Evolutionary conservation across 2,113 vertebrate species (phyloP).

Genomic region (Suncus etruscus): DNA sequence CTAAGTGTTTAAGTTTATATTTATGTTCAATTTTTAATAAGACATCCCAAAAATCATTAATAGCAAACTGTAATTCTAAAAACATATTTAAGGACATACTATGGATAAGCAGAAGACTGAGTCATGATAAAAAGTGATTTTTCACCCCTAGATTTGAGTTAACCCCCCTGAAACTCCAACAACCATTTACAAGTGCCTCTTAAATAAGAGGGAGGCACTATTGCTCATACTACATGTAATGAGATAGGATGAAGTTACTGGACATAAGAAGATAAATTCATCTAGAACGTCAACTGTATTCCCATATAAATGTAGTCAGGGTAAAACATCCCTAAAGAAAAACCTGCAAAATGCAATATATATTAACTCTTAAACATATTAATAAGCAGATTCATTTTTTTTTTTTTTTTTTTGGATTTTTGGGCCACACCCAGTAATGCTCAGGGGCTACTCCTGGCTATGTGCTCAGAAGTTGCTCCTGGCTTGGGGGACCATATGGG

Average conservation of each 20-base stretch:
- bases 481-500: no score
- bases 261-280: neutral
- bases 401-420: no score
- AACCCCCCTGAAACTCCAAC: neutral
- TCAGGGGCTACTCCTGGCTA: no score
- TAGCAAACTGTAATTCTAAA: neutral
- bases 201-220: neutral
- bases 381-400: neutral
- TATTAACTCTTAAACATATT: slow-evolving; percentile 41
- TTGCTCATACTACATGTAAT: slow-evolving; percentile 3
- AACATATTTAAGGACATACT: neutral
- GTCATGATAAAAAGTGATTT: neutral
- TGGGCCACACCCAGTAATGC: no score
- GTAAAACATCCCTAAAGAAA: neutral
- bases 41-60: neutral
- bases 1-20: neutral
- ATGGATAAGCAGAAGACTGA: neutral
- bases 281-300: neutral
- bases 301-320: neutral
- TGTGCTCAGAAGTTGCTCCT: no score
- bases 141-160: neutral
- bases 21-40: neutral
- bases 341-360: neutral
- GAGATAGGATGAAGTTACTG: neutral
- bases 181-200: neutral